Evolutionary conservation across 2,797 vertebrate species (phyloP).

Genomic region (Orientallactaga sibirica): DNA sequence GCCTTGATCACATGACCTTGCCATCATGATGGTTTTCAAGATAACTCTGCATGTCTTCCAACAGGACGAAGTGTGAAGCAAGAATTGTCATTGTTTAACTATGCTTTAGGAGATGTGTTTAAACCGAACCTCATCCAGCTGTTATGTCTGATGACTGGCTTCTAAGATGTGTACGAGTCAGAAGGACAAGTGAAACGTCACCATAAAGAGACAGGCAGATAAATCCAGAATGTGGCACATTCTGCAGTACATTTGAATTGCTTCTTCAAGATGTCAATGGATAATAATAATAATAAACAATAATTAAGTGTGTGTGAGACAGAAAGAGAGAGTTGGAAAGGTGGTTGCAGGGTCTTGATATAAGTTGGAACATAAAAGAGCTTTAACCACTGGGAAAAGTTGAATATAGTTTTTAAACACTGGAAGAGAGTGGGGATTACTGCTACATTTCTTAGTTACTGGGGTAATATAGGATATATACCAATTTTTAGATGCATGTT

Average conservation of each 20-base stretch:
- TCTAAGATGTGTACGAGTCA: not conserved
- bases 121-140: not conserved
- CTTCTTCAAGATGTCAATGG: not conserved
- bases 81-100: not conserved
- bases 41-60: rapidly evolving
- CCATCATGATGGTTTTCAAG: not conserved
- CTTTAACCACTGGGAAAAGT: not conserved
- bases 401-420: slow-evolving; percentile 7
- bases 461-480: not conserved
- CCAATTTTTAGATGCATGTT: not conserved
- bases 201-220: not conserved
- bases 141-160: not conserved
- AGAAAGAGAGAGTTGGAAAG: not conserved
- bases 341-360: slow-evolving; percentile 7
- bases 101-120: not conserved
- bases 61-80: not conserved
- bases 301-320: not conserved
- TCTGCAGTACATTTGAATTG: not conserved
- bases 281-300: not conserved
- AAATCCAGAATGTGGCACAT: not conserved
- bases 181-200: slow-evolving; percentile 19
- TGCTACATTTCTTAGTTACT: not conserved
- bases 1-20: not conserved
- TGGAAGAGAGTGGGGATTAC: not conserved
- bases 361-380: not conserved